phyloP scores from a whole-genome alignment of 2,888 invertebrate species.

The Oscheius sp. region DNA sequence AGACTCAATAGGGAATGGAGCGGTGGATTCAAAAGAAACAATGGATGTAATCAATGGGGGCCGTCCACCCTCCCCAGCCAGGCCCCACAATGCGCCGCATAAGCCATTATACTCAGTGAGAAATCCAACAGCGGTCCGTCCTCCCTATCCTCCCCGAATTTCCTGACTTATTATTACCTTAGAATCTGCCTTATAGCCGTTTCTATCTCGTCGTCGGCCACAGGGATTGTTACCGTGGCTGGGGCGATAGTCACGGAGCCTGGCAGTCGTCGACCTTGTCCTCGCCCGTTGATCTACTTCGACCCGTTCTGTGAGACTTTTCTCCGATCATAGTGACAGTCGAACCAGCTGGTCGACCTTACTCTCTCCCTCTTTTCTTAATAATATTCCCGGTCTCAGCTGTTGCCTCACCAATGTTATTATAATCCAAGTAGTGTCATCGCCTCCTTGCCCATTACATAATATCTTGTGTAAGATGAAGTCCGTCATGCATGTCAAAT shows the following conservation, averaged over 20 bases:
- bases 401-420: constrained; percentile 25
- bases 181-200: not conserved
- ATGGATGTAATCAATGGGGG: constrained; percentile 65
- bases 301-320: constrained; percentile 20
- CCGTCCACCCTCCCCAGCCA: constrained; percentile 37
- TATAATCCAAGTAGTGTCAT: not conserved
- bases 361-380: not conserved
- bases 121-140: constrained; percentile 6
- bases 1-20: constrained; percentile 64
- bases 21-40: constrained; percentile 67
- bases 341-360: constrained; percentile 16
- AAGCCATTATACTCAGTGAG: constrained; percentile 37
- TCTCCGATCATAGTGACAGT: constrained; percentile 31
- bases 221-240: not conserved
- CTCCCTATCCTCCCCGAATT: not conserved
- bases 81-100: constrained; percentile 42
- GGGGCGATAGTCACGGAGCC: not conserved
- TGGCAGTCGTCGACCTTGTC: not conserved
- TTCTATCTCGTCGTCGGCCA: not conserved
- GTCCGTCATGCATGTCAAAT: constrained; percentile 33
- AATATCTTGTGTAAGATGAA: constrained; percentile 29
- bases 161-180: not conserved
- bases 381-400: constrained; percentile 19
- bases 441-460: constrained; percentile 15
- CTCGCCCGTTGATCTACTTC: constrained; percentile 26